Evolutionary conservation across 2,797 vertebrate genomes (phyloP).

Genomic region (Anabas testudineus): DNA sequence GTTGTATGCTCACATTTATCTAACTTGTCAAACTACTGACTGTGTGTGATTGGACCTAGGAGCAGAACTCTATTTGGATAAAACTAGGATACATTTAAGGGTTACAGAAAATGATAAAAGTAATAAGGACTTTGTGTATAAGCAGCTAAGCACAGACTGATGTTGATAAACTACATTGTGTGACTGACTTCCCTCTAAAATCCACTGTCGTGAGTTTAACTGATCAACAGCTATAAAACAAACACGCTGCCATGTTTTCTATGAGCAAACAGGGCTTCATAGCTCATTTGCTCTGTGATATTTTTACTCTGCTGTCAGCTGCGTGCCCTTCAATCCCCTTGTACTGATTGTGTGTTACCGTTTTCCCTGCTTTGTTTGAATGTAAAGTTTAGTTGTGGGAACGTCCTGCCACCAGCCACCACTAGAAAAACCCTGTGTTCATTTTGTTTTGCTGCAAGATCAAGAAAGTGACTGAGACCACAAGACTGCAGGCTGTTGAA

Average conservation of each 20-base stretch:
- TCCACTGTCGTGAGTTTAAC: neutral
- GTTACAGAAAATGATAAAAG: neutral
- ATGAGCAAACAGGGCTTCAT: neutral
- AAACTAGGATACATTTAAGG: neutral
- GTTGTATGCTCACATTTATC: no score
- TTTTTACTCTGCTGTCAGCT: slow-evolving; percentile 10
- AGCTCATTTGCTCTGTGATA: slow-evolving; percentile 16
- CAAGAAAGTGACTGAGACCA: neutral
- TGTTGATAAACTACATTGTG: neutral
- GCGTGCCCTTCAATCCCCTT: neutral
- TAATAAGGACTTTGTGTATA: neutral
- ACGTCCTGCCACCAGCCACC: neutral
- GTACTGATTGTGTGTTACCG: neutral
- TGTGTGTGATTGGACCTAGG: neutral
- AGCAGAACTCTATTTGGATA: neutral
- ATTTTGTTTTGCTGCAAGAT: slow-evolving; percentile 7
- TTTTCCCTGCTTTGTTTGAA: slow-evolving; percentile 10
- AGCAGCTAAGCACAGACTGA: neutral
- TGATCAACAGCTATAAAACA: neutral
- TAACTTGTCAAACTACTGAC: neutral
- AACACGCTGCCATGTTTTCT: neutral
- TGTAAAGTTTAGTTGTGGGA: slow-evolving; percentile 1
- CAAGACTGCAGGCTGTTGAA: slow-evolving; percentile 15
- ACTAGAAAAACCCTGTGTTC: neutral
- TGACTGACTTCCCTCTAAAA: neutral